Evolutionary conservation across 2,113 vertebrate species (phyloP).

Genomic region (Malurus cyaneus): DNA sequence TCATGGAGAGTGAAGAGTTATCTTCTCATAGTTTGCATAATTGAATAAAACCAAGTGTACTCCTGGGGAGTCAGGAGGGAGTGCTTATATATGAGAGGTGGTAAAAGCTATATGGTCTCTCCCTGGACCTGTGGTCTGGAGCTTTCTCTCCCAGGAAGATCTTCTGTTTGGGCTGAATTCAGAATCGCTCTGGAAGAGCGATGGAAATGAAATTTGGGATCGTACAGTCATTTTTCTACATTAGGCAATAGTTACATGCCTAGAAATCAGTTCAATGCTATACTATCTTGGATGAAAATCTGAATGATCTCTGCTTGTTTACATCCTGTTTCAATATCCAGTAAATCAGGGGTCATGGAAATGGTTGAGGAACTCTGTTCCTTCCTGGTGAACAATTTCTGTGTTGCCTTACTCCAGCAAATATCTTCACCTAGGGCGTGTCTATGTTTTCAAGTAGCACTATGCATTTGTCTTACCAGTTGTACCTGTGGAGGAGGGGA

Average conservation of each 20-base stretch:
- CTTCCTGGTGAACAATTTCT: not conserved
- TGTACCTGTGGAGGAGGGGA: not conserved
- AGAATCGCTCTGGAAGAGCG: not conserved
- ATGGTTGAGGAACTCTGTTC: not conserved
- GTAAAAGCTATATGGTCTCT: not conserved
- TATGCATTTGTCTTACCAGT: not conserved
- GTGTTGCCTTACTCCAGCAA: not conserved
- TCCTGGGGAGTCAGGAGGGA: not conserved
- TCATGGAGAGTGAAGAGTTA: not conserved
- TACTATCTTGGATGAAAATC: not conserved
- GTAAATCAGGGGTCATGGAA: not conserved
- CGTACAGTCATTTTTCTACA: not conserved
- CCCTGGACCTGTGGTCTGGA: not conserved
- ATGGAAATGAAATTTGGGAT: not conserved
- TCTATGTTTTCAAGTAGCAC: not conserved
- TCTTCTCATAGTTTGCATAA: not conserved
- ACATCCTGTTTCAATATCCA: not conserved
- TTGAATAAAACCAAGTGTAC: not conserved
- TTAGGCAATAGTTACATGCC: not conserved
- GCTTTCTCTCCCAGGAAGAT: not conserved
- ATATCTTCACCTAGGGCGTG: accelerated
- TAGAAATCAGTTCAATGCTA: not conserved
- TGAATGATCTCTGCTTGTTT: not conserved
- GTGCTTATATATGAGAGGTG: not conserved
- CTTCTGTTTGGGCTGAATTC: not conserved